These are phyloP conservation scores for Amyelois transitella DNA, from an alignment of 1,140 invertebrate genomes.

Conservation along the genomic window DNA sequence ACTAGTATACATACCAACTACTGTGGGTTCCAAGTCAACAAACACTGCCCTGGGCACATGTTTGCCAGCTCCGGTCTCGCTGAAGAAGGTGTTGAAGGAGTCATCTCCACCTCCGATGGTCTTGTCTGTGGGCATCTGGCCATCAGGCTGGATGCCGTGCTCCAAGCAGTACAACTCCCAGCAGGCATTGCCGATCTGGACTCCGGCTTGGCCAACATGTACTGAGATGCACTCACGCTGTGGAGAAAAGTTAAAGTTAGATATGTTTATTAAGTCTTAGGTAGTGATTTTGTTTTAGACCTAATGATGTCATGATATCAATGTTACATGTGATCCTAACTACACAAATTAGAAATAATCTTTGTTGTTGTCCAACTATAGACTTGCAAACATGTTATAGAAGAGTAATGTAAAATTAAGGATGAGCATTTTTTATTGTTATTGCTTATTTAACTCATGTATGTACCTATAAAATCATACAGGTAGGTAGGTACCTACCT, in stretches of 20 bases:
- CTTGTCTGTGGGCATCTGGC: constrained; percentile 80
- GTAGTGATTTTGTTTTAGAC: neutral
- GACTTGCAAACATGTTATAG: neutral
- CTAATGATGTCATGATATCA: no score
- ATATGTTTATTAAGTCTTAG: neutral
- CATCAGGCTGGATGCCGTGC: constrained; percentile 87
- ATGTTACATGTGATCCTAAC: no score
- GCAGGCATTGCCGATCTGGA: constrained; percentile 87
- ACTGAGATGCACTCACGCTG: constrained; percentile 81
- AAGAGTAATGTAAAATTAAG: no score
- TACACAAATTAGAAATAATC: neutral
- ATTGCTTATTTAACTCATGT: no score
- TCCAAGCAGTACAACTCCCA: constrained; percentile 87
- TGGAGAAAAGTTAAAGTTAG: constrained; percentile 18
- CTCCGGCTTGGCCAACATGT: constrained; percentile 84
- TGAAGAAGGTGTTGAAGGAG: constrained; percentile 94
- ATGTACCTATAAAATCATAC: neutral
- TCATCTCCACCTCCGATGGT: constrained; percentile 83
- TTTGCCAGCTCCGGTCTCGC: constrained; percentile 91
- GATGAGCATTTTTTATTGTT: no score
- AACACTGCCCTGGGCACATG: constrained; percentile 91
- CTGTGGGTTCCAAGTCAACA: constrained; percentile 92
- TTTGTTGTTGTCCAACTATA: neutral
- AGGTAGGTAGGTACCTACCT: neutral
- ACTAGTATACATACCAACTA: constrained; percentile 83